Conservation (phyloP, 2,113 vertebrate genomes). For the Australoheros scitulus region DNA sequence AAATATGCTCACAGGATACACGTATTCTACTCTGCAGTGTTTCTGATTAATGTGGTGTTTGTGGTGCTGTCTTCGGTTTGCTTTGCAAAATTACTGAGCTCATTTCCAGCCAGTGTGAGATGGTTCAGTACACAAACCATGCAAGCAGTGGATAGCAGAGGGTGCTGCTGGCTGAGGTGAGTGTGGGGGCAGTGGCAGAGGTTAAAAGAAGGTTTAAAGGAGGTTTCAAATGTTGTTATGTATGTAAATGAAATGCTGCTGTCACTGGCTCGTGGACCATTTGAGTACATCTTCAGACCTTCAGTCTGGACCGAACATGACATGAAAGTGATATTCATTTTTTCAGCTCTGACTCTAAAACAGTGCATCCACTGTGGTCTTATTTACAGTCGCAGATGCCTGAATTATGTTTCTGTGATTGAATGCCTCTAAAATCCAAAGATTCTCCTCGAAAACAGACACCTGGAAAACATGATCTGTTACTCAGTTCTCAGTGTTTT, state of each 20-base stretch:
- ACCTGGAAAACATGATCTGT: neutral
- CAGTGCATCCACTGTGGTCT: neutral
- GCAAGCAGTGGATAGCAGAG: neutral
- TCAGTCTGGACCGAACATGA: too few relatives aligned
- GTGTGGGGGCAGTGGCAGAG: neutral
- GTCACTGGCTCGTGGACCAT: neutral
- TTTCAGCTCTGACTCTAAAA: too few relatives aligned
- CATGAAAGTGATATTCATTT: too few relatives aligned
- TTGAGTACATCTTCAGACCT: neutral
- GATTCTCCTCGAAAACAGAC: neutral
- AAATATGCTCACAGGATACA: neutral
- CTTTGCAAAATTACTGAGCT: neutral
- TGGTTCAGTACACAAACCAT: neutral
- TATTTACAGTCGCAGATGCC: neutral
- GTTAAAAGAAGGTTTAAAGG: too few relatives aligned
- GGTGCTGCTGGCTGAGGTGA: neutral
- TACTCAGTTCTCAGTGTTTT: slow-evolving; percentile 8
- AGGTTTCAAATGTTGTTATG: too few relatives aligned
- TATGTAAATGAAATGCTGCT: neutral
- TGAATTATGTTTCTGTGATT: neutral
- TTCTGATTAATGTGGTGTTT: neutral
- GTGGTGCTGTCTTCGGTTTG: neutral
- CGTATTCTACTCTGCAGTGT: neutral
- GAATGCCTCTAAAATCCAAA: slow-evolving; percentile 5
- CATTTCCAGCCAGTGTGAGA: neutral